Conservation (phyloP, 2,888 invertebrate genomes). For the Steinernema carpocapsae region DNA sequence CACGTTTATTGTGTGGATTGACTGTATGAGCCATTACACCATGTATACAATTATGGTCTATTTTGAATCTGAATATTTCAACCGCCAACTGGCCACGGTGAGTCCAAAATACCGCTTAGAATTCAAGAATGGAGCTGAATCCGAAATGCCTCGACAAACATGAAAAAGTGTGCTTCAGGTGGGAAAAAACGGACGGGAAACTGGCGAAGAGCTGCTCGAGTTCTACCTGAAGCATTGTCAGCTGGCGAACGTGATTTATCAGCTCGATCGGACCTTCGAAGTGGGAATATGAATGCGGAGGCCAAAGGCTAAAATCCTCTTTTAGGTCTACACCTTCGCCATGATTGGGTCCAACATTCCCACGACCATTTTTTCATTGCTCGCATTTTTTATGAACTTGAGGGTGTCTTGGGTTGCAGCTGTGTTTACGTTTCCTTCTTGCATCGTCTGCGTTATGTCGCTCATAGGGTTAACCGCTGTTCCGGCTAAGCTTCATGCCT, state of each 20-base stretch:
- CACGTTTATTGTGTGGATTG: not conserved
- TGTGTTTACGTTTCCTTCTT: slow-evolving; percentile 35
- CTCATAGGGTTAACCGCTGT: slow-evolving; percentile 36
- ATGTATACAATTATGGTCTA: not conserved
- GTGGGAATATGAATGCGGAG: not conserved
- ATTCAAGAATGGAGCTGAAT: slow-evolving; percentile 15
- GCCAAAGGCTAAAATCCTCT: not conserved
- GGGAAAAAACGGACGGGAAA: slow-evolving; percentile 37
- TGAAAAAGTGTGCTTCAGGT: slow-evolving; percentile 25
- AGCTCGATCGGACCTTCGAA: slow-evolving; percentile 41
- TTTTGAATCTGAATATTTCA: not conserved
- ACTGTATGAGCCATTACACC: not conserved
- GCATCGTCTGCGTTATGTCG: slow-evolving; percentile 39
- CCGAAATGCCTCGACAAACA: not conserved
- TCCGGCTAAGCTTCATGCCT: slow-evolving; percentile 36
- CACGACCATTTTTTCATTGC: slow-evolving; percentile 40
- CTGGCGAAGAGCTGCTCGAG: slow-evolving; percentile 40
- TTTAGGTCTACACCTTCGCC: slow-evolving; percentile 34
- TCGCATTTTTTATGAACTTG: slow-evolving; percentile 1
- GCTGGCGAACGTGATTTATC: slow-evolving; percentile 38
- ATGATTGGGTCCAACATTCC: slow-evolving; percentile 42
- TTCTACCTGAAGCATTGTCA: slow-evolving; percentile 40
- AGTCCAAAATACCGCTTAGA: not conserved
- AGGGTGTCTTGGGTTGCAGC: slow-evolving; percentile 9
- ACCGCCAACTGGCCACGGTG: not conserved